phyloP scores from a whole-genome alignment of 2,888 invertebrate genomes.

The Drosophila parthenogenetica region DNA sequence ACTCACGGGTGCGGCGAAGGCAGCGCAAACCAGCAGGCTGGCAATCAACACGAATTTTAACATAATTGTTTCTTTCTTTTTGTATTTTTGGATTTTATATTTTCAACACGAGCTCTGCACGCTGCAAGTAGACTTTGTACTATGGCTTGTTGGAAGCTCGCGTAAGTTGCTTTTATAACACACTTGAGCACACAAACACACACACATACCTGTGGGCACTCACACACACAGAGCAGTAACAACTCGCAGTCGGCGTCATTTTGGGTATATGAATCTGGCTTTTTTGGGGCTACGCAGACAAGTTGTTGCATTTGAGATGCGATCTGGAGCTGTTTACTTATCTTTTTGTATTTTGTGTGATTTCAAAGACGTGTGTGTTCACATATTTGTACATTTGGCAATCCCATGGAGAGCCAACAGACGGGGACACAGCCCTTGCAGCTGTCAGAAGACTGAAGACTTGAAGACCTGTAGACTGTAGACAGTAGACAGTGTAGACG shows the following conservation, averaged over 20 bases:
- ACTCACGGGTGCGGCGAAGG: slow-evolving; percentile 83
- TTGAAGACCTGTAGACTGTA: background rate
- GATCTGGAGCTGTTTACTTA: slow-evolving; percentile 37
- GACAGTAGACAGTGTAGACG: background rate
- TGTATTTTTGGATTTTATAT: background rate
- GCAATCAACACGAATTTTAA: slow-evolving; percentile 81
- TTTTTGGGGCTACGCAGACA: slow-evolving; percentile 40
- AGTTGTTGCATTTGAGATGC: slow-evolving; percentile 50
- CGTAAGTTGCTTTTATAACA: slow-evolving; percentile 79
- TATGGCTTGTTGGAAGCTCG: slow-evolving; percentile 74
- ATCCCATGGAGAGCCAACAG: slow-evolving; percentile 5
- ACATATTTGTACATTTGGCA: slow-evolving; percentile 50
- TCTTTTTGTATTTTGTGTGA: slow-evolving; percentile 3
- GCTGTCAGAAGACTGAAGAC: slow-evolving; percentile 9
- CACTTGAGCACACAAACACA: slow-evolving; percentile 65
- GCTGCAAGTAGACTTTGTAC: slow-evolving; percentile 82
- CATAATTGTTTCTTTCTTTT: slow-evolving; percentile 52
- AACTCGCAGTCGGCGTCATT: slow-evolving; percentile 49
- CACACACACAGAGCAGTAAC: slow-evolving; percentile 5
- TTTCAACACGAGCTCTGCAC: slow-evolving; percentile 69
- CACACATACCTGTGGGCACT: background rate
- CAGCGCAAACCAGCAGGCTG: slow-evolving; percentile 78
- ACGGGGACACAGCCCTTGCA: slow-evolving; percentile 14
- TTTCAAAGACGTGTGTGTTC: slow-evolving; percentile 15
- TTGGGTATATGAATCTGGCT: slow-evolving; percentile 30